A percentile compares a stretch with the other conserved stretches of the same genome.
phyloP scores from a whole-genome alignment of 1,140 invertebrate species.

The Cyclargus thomasi region DNA sequence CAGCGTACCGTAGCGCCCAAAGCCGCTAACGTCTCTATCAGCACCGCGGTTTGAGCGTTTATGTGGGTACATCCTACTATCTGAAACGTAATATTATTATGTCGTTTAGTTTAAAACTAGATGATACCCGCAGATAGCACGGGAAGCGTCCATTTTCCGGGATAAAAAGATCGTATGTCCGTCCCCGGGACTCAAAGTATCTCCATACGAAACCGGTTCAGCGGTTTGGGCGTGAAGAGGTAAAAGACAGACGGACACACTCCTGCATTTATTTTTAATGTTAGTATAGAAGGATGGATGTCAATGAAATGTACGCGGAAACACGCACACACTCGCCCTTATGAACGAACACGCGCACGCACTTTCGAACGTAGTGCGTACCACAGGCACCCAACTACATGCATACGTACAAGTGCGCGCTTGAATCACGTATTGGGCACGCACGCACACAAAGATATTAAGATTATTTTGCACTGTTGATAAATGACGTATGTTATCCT shows the following conservation, averaged over 20 bases:
- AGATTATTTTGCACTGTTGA: background rate
- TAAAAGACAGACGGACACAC: too few species aligned
- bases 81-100: slow-evolving; percentile 32
- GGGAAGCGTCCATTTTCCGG: too few species aligned
- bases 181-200: too few species aligned
- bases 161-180: too few species aligned
- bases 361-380: too few species aligned
- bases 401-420: background rate
- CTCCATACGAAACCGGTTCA: too few species aligned
- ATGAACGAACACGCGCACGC: too few species aligned
- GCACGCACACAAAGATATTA: background rate
- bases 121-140: too few species aligned
- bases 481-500: background rate
- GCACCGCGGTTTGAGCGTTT: slow-evolving; percentile 97
- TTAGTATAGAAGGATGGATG: too few species aligned
- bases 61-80: slow-evolving; percentile 98
- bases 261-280: too few species aligned
- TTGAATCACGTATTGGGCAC: background rate
- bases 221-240: too few species aligned
- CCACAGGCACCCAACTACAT: background rate
- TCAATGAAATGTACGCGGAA: background rate
- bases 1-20: slow-evolving; percentile 94
- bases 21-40: slow-evolving; percentile 94
- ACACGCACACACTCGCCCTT: background rate
- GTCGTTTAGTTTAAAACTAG: too few species aligned